Evolutionary conservation across 1,140 invertebrate genomes (phyloP).

Genomic region (Drosophila micromelanica): DNA sequence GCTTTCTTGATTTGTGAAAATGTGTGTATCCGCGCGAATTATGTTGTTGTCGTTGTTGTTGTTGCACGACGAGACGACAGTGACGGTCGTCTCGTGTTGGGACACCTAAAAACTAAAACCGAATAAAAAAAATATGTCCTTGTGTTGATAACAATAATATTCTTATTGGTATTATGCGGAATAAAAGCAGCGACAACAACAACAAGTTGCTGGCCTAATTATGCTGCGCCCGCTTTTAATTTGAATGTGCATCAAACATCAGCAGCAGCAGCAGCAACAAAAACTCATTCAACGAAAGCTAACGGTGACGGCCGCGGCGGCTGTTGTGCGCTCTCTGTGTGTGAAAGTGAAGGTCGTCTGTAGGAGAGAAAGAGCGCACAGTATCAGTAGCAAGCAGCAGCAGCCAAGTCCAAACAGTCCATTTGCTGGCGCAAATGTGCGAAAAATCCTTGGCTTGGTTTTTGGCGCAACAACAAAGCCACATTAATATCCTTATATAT

Average conservation of each 20-base stretch:
- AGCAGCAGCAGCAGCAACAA: slow-evolving; percentile 28
- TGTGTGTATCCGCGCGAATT: slow-evolving; percentile 77
- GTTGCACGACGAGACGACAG: slow-evolving; percentile 35
- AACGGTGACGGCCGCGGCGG: slow-evolving; percentile 38
- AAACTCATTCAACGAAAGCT: slow-evolving; percentile 55
- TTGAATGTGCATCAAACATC: slow-evolving; percentile 41
- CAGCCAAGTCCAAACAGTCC: slow-evolving; percentile 54
- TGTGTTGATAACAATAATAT: slow-evolving; percentile 46
- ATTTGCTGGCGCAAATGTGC: slow-evolving; percentile 73
- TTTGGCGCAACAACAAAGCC: slow-evolving; percentile 76
- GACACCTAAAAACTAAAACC: slow-evolving; percentile 24
- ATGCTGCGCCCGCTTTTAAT: slow-evolving; percentile 44
- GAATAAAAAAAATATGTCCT: slow-evolving; percentile 54
- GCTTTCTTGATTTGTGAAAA: slow-evolving; percentile 82
- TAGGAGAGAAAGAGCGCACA: slow-evolving; percentile 71
- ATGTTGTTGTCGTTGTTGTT: slow-evolving; percentile 57
- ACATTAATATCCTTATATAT: slow-evolving; percentile 38
- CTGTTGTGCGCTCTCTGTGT: slow-evolving; percentile 40
- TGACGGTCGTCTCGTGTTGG: slow-evolving; percentile 38
- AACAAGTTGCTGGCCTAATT: slow-evolving; percentile 62
- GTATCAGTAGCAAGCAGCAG: slow-evolving; percentile 38
- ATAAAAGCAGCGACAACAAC: slow-evolving; percentile 21
- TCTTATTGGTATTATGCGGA: slow-evolving; percentile 42
- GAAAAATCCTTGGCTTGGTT: slow-evolving; percentile 81
- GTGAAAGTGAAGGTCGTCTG: slow-evolving; percentile 78